Base-by-base conservation (phyloP, 2,888 invertebrate genomes). In the Taenaris catops region DNA sequence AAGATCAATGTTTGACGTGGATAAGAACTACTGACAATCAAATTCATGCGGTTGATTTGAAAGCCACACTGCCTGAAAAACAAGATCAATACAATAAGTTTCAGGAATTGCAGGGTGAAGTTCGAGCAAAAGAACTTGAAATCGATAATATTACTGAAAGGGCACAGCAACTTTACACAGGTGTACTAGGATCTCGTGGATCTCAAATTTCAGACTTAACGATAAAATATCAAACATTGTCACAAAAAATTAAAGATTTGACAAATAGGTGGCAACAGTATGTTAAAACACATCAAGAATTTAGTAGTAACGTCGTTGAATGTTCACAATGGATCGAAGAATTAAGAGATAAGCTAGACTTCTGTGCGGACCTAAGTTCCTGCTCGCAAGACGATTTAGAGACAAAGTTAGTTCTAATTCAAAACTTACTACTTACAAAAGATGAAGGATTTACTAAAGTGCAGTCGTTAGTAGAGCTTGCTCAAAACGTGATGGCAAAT, bases 221-320 rank as follows among this genome's bases (percentile, higher is more conserved):
- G 4, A 91, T 95, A 1, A 96, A 96, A 74, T 98, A 98, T 62
- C 96, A 97, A 66, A 94, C 95, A 53, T 89, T 98, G 18, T 93
- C 94, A 33, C 93, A 93, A 53, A 95, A 96, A 71, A 94, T 97
- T 0, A 98, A 97, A 83, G 97, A 98, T 58, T 79, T 97, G 10
- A 94, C 95, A 11, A 91, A 91, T 31, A 94, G 95, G 52, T 98
- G 98, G 98, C 96, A 96, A 58, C 94, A 95, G 46, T 97, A 96
- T 65, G 96, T 96, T 0, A 91, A 90, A 24, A 92, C 92, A 12
- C 96, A 97, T 63, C 94, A 96, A 80, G 95, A 96, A 56, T 96
- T 96, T 57, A 92, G 96, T 32, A 92, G 91, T 44, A 92, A 93
- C 56, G 87, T 95, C 0, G 89, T 92, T 0, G 94, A 95, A 56